Percentiles rank a stretch among this genome's conserved stretches.
Conservation (phyloP, 2,113 vertebrate species). For the Nothocercus nigrocapillus region DNA sequence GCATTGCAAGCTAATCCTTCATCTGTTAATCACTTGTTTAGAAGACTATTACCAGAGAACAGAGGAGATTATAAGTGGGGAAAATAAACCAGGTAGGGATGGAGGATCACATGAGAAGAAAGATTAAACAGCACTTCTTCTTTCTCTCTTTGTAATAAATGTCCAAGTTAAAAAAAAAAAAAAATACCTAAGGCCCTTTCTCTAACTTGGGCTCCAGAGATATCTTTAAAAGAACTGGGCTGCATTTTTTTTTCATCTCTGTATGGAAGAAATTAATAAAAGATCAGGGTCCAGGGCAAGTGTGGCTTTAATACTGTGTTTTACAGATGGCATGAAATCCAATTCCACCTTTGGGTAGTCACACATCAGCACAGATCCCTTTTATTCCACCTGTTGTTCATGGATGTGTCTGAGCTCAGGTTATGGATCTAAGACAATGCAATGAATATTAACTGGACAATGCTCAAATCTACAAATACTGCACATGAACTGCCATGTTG, state of each 20-base stretch:
- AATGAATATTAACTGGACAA: neutral
- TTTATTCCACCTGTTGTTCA: neutral
- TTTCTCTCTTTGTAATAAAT: slow-evolving; percentile 26
- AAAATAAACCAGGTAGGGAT: neutral
- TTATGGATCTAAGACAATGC: neutral
- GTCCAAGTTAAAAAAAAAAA: neutral
- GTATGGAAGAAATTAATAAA: slow-evolving; percentile 60
- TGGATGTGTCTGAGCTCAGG: neutral
- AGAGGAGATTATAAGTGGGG: neutral
- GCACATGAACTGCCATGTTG: neutral
- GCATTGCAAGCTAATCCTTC: neutral
- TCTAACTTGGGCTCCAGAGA: neutral
- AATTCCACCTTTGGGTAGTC: neutral
- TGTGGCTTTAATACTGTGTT: neutral
- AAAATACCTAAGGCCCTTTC: slow-evolving; percentile 33
- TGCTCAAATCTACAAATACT: neutral
- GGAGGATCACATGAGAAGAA: neutral
- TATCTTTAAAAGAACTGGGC: slow-evolving; percentile 26
- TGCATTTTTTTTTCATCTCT: neutral
- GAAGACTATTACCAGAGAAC: neutral
- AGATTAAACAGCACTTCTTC: slow-evolving; percentile 17
- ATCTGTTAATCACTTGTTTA: slow-evolving; percentile 3
- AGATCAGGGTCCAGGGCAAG: slow-evolving; percentile 12
- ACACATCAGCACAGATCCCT: neutral
- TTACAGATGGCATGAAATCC: neutral